Conservation (phyloP, 2,797 vertebrate species). For the Syngnathus rostellatus region DNA sequence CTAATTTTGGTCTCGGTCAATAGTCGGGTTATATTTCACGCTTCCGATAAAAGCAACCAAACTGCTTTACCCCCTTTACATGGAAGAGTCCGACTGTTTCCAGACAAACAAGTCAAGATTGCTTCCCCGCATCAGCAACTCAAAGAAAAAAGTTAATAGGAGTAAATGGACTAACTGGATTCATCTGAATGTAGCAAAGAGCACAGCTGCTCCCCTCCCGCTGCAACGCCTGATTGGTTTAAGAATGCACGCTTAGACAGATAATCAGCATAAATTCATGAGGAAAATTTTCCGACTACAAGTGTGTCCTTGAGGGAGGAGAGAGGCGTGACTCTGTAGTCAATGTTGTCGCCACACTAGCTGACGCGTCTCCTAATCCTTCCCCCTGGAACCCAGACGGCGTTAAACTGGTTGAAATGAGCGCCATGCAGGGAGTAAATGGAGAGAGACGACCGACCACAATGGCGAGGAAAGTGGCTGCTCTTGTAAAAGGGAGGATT, state of each 20-base stretch:
- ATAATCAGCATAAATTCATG: conserved; percentile 54
- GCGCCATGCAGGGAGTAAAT: conserved; percentile 67
- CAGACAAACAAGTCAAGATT: conserved; percentile 38
- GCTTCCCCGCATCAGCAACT: conserved; percentile 31
- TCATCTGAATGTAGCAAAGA: conserved; percentile 21
- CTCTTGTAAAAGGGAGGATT: conserved; percentile 75
- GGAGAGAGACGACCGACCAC: conserved; percentile 70
- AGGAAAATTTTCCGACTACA: conserved; percentile 45
- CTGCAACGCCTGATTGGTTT: conserved; percentile 45
- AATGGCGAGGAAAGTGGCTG: conserved; percentile 66
- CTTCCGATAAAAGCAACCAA: not conserved
- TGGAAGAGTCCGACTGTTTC: conserved; percentile 20
- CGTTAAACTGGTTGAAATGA: conserved; percentile 75
- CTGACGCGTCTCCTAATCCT: conserved; percentile 61
- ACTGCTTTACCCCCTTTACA: not conserved
- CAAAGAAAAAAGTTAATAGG: conserved; percentile 25
- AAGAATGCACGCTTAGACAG: conserved; percentile 35
- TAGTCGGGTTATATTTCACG: not conserved
- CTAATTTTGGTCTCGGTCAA: not conserved
- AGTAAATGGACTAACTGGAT: conserved; percentile 33
- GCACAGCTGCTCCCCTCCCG: conserved; percentile 20
- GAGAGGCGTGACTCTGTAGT: conserved; percentile 41
- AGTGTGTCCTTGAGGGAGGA: conserved; percentile 55
- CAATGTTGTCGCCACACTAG: conserved; percentile 57
- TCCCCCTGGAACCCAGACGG: conserved; percentile 66